phyloP scores from a whole-genome alignment of 2,797 vertebrate species.

The Bufotes viridis region DNA sequence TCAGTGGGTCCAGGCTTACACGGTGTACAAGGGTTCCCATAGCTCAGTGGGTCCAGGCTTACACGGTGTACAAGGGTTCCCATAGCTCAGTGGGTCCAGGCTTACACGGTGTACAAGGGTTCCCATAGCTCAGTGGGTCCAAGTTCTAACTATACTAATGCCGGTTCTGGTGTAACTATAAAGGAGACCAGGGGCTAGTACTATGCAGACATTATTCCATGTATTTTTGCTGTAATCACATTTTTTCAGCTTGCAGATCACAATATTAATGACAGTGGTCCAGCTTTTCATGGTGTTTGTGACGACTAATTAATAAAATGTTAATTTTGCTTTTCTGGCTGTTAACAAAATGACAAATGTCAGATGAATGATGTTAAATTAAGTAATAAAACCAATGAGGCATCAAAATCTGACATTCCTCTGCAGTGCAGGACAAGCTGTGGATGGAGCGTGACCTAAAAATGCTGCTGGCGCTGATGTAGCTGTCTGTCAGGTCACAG shows the following conservation, averaged over 20 bases:
- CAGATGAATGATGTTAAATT: conserved; percentile 25
- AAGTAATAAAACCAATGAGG: conserved; percentile 12
- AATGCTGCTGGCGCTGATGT: background rate
- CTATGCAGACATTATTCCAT: no score
- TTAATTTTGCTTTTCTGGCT: conserved; percentile 4
- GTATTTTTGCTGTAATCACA: background rate
- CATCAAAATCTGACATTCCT: conserved; percentile 13
- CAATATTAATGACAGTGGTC: background rate
- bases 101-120: no score
- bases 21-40: no score
- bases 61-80: no score
- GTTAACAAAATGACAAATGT: conserved; percentile 45
- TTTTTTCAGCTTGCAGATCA: background rate
- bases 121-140: no score
- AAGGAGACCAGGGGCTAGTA: no score
- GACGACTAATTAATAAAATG: conserved; percentile 39
- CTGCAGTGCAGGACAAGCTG: background rate
- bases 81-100: no score
- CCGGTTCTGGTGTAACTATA: no score
- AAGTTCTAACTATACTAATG: no score
- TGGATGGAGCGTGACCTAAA: background rate
- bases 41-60: no score
- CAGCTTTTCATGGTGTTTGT: background rate
- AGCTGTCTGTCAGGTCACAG: background rate
- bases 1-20: no score